phyloP scores from a whole-genome alignment of 2,888 invertebrate genomes.

The Oscheius sp. region DNA sequence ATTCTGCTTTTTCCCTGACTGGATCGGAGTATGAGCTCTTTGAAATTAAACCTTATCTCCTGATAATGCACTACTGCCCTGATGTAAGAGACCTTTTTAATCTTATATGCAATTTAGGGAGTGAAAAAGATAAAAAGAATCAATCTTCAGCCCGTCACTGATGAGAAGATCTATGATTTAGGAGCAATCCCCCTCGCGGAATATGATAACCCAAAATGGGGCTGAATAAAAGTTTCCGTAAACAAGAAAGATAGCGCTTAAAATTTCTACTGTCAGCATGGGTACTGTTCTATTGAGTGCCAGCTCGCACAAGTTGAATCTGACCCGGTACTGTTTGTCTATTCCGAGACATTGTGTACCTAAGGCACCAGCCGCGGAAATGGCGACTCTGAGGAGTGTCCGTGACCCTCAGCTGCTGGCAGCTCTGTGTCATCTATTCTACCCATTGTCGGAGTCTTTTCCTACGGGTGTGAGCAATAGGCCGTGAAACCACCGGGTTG shows the following conservation, averaged over 20 bases:
- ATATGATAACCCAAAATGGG: neutral
- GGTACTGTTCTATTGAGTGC: constrained; percentile 18
- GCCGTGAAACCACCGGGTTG: neutral
- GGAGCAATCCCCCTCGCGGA: neutral
- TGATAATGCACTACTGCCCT: constrained; percentile 10
- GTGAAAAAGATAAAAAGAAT: neutral
- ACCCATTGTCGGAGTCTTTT: neutral
- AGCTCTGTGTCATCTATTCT: neutral
- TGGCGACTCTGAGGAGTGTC: constrained; percentile 25
- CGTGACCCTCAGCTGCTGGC: constrained; percentile 21
- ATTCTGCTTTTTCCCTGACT: neutral
- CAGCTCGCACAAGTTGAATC: constrained; percentile 22
- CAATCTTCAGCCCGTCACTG: neutral
- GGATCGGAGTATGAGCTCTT: constrained; percentile 7
- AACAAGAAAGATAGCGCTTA: neutral
- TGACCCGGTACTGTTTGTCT: constrained; percentile 31
- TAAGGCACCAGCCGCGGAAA: constrained; percentile 29
- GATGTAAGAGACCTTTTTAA: neutral
- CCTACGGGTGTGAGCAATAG: neutral
- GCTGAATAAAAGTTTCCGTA: neutral
- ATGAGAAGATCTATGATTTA: neutral
- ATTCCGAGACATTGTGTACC: constrained; percentile 27
- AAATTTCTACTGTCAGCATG: neutral
- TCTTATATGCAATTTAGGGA: neutral
- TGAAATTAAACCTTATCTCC: constrained; percentile 18